These are phyloP conservation scores for Scaptomyza tumidula DNA, from an alignment of 2,888 invertebrate species.

Conservation along the genomic window DNA sequence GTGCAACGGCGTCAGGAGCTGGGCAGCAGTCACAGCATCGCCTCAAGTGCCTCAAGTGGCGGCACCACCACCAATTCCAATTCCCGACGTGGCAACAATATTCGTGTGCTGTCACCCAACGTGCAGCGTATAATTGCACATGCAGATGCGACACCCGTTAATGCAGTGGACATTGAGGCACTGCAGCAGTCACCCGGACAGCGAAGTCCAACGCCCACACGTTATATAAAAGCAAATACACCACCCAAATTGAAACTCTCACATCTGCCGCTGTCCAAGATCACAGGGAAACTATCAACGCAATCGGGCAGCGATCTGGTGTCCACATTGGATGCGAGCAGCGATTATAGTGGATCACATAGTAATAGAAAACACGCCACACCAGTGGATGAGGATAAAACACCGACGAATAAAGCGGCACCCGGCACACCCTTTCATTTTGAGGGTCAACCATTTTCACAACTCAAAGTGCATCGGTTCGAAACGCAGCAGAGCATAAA, in stretches of 20 bases:
- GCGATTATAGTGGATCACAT: conserved; percentile 64
- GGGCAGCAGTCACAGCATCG: conserved; percentile 64
- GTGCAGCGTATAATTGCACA: conserved; percentile 86
- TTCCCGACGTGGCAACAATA: conserved; percentile 78
- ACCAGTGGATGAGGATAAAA: conserved; percentile 74
- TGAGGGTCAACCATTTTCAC: conserved; percentile 60
- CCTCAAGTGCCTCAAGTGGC: conserved; percentile 48
- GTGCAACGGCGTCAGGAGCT: conserved; percentile 59
- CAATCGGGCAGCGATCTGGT: conserved; percentile 83
- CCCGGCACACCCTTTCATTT: conserved; percentile 74
- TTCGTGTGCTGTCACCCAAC: conserved; percentile 85
- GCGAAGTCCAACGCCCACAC: conserved; percentile 63
- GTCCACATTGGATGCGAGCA: conserved; percentile 79
- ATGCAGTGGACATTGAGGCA: conserved; percentile 80
- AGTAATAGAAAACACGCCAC: conserved; percentile 37
- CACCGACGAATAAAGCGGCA: conserved; percentile 77
- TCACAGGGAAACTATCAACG: conserved; percentile 82
- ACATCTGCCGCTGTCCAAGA: conserved; percentile 83
- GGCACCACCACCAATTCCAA: neutral
- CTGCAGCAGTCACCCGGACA: conserved; percentile 66
- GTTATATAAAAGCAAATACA: conserved; percentile 58
- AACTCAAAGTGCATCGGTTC: conserved; percentile 60
- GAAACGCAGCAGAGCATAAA: conserved; percentile 67
- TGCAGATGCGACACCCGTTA: conserved; percentile 84
- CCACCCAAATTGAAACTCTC: conserved; percentile 75